phyloP scores from a whole-genome alignment of 2,797 vertebrate species.

The Typhlichthys subterraneus region DNA sequence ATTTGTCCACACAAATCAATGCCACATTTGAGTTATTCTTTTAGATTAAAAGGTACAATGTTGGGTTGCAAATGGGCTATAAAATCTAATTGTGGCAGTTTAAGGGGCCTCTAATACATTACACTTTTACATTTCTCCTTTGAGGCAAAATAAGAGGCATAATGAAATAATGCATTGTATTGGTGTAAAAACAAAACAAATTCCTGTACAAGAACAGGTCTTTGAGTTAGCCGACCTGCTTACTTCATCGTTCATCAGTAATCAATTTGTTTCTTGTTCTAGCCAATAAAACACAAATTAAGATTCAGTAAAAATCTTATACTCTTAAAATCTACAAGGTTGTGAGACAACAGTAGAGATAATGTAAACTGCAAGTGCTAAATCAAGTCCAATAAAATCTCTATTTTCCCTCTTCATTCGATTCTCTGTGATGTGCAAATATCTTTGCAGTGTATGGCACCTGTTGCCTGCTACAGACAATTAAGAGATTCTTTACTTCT shows the following conservation, averaged over 20 bases:
- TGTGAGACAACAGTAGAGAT: slow-evolving; percentile 9
- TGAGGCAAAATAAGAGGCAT: slow-evolving; percentile 17
- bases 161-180: slow-evolving; percentile 1
- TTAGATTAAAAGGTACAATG: slow-evolving; percentile 28
- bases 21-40: background rate
- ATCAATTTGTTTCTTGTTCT: slow-evolving; percentile 19
- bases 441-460: slow-evolving; percentile 23
- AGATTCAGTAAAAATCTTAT: slow-evolving; percentile 12
- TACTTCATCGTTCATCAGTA: slow-evolving; percentile 17
- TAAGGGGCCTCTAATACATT: slow-evolving; percentile 21
- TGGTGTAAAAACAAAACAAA: background rate
- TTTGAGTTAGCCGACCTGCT: slow-evolving; percentile 18
- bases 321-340: slow-evolving; percentile 21
- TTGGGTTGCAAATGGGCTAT: slow-evolving; percentile 54
- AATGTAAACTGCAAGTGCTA: background rate
- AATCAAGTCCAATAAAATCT: background rate
- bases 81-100: slow-evolving; percentile 16
- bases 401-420: background rate
- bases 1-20: slow-evolving; percentile 29
- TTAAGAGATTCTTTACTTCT: slow-evolving; percentile 27
- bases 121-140: slow-evolving; percentile 24
- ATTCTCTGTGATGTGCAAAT: slow-evolving; percentile 8
- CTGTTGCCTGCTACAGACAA: slow-evolving; percentile 29
- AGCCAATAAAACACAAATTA: slow-evolving; percentile 25
- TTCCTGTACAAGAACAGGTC: slow-evolving; percentile 7